Evolutionary conservation across 2,797 vertebrate species (phyloP).

Genomic region (Enteromius fasciolatus): DNA sequence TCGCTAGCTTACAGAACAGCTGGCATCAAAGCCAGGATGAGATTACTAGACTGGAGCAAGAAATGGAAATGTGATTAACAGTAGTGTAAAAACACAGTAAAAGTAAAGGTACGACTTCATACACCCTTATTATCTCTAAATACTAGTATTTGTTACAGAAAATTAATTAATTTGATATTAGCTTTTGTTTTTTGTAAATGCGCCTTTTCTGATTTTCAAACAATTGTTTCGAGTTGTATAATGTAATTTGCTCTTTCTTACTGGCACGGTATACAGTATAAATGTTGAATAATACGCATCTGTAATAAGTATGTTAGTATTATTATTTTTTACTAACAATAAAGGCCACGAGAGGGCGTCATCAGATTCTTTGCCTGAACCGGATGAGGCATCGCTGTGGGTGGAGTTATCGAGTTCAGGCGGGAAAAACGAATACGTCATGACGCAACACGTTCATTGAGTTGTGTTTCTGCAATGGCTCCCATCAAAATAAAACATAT

Average conservation of each 20-base stretch:
- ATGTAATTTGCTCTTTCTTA: not conserved
- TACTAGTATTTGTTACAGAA: not conserved
- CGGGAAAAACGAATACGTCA: slow-evolving; percentile 36
- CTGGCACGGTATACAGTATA: not conserved
- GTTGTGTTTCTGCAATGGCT: slow-evolving; percentile 67
- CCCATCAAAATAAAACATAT: slow-evolving; percentile 75
- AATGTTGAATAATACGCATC: too few species aligned
- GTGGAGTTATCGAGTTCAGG: slow-evolving; percentile 1
- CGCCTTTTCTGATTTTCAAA: not conserved
- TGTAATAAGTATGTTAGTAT: not conserved
- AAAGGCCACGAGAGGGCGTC: slow-evolving; percentile 9
- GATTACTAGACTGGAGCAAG: not conserved
- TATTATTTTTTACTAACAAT: not conserved
- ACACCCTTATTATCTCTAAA: not conserved
- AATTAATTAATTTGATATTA: not conserved
- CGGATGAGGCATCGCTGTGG: not conserved
- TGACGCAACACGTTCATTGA: not conserved
- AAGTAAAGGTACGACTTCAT: not conserved
- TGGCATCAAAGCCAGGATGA: not conserved
- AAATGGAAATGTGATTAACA: not conserved
- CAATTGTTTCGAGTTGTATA: not conserved
- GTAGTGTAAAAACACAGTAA: not conserved
- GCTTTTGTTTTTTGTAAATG: not conserved
- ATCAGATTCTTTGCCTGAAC: not conserved
- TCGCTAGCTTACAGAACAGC: not conserved